phyloP scores from a whole-genome alignment of 2,797 vertebrate species.

The Euphonia xanthogaster region DNA sequence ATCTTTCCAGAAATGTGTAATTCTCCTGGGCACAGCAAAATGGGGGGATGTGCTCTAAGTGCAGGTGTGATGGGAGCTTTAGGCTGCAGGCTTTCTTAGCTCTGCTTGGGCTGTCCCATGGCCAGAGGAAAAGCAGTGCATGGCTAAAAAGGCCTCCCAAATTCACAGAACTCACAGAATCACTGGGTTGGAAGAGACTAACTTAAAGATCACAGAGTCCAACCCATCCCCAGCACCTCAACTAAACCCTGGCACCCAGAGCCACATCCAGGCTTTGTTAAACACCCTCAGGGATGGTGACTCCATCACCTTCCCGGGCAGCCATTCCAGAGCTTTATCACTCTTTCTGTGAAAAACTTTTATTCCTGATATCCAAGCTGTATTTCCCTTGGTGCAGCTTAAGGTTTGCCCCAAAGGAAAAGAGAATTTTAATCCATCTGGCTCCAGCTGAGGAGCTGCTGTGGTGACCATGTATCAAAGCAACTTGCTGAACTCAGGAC shows the following conservation, averaged over 20 bases:
- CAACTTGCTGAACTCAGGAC: not conserved
- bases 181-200: not conserved
- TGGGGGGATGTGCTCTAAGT: not conserved
- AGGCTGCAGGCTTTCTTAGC: not conserved
- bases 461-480: not conserved
- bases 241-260: not conserved
- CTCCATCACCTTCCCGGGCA: not conserved
- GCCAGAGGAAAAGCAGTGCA: not conserved
- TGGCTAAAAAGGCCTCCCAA: not conserved
- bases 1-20: not conserved
- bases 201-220: rapidly evolving
- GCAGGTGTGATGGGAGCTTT: not conserved
- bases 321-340: not conserved
- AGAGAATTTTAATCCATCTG: not conserved
- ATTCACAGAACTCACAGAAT: not conserved
- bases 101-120: not conserved
- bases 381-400: not conserved
- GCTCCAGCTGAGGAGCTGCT: not conserved
- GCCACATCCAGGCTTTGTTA: not conserved
- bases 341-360: not conserved
- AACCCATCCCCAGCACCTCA: not conserved
- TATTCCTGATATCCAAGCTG: not conserved
- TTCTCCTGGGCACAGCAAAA: not conserved
- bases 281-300: not conserved
- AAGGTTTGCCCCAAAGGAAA: not conserved